These are phyloP conservation scores for Rambutsinella grinnellia DNA, from an alignment of 2,888 invertebrate species.

Conservation along the genomic window DNA sequence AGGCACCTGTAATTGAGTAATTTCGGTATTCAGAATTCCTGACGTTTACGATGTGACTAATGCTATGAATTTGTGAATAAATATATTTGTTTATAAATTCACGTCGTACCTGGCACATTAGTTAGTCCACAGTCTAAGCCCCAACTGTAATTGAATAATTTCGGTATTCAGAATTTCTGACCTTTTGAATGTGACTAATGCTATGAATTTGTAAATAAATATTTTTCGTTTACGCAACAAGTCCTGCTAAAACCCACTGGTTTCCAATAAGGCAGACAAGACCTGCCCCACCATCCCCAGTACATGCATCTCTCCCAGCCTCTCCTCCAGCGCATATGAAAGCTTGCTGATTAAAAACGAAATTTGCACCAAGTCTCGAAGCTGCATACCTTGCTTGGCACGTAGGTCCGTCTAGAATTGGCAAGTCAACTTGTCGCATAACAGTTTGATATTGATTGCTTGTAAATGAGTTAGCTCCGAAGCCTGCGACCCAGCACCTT, in stretches of 20 bases:
- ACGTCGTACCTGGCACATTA: conserved; percentile 41
- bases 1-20: conserved; percentile 95
- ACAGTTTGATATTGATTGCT: conserved; percentile 75
- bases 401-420: conserved; percentile 74
- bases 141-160: too few species aligned
- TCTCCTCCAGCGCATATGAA: conserved; percentile 87
- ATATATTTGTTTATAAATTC: not conserved
- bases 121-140: conserved; percentile 75
- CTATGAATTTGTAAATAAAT: too few species aligned
- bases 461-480: conserved; percentile 81
- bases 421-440: conserved; percentile 82
- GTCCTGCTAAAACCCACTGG: conserved; percentile 77
- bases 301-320: conserved; percentile 71
- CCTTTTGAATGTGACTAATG: too few species aligned
- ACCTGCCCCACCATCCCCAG: conserved; percentile 83
- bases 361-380: conserved; percentile 77
- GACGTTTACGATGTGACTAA: too few species aligned
- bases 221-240: too few species aligned
- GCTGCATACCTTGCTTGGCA: conserved; percentile 77
- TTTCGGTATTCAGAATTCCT: too few species aligned
- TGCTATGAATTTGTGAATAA: too few species aligned
- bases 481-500: conserved; percentile 77
- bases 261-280: conserved; percentile 79
- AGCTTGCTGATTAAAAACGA: conserved; percentile 75
- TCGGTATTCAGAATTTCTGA: too few species aligned